phyloP scores from a whole-genome alignment of 2,113 vertebrate species.

The cattle (Bos taurus) region ARS-UCD2.0 NC_037330.1:74320501-74321000 shows the following conservation, averaged over 20 bases:
- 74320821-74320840: neutral
- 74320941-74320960: too few relatives aligned
- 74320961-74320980: too few relatives aligned
- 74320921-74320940: too few relatives aligned
- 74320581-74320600: neutral
- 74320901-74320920: too few relatives aligned
- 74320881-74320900: too few relatives aligned
- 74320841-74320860: too few relatives aligned
- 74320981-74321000: too few relatives aligned
- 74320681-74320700: neutral
- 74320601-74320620: neutral
- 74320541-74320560: neutral
- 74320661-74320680: neutral
- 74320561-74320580: neutral
- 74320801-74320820: neutral
- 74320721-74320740: neutral
- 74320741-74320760: accelerated
- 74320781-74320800: neutral
- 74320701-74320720: neutral
- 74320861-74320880: too few relatives aligned
- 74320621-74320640: neutral
- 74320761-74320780: neutral
- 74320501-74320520: neutral
- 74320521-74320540: neutral
- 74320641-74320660: neutral